Evolutionary conservation across 1,140 invertebrate genomes (phyloP), one percentile per base, ranked within the genome.

Genomic region (Phocides pigmalion): DNA sequence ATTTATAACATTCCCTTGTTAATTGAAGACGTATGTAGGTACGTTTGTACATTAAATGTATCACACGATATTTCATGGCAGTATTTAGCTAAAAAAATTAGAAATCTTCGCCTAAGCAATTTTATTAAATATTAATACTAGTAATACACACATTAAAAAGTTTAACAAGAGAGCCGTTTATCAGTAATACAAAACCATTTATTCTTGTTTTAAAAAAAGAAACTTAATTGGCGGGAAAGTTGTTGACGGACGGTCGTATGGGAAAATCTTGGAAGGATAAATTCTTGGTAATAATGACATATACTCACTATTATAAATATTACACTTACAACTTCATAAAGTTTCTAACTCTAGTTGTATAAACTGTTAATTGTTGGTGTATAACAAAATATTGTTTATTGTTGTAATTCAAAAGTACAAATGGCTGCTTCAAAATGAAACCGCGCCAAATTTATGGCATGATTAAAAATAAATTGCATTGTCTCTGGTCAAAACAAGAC

Each of bases 21-120:
- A 68, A 73, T 75, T 71, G 67, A 71, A 58, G 11, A 44, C 19
- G 39, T 6, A 6, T 14, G 35, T 42, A 28, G 19, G 9, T 17
- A 39, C 20, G 19, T 19, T 39, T 39, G 50, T 51, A n/a, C 20
- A 12, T 6, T 11, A 20, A 20, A 19, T 6, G 11, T 14, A 56
- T 56, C 51, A 54, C 47, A 50, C 25, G 37, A 20, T 14, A 41
- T 41, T 20, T 53, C 17, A 54, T 15, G 19, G 15, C 9, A 32
- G 5, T 32, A 11, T 5, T 11, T 32, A n/a, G 8, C 2, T 4
- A 32, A 28, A 32, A 32, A 32, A 11, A 4, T n/a, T n/a, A n/a
- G n/a, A n/a, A n/a, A n/a, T n/a, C n/a, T n/a, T n/a, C n/a, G n/a
- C n/a, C 6, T 22, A 22, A 6, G 22, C 6, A 6, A 6, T 22